Base-by-base conservation (phyloP, 1,140 invertebrate species). In the Drosophila sp. region DNA sequence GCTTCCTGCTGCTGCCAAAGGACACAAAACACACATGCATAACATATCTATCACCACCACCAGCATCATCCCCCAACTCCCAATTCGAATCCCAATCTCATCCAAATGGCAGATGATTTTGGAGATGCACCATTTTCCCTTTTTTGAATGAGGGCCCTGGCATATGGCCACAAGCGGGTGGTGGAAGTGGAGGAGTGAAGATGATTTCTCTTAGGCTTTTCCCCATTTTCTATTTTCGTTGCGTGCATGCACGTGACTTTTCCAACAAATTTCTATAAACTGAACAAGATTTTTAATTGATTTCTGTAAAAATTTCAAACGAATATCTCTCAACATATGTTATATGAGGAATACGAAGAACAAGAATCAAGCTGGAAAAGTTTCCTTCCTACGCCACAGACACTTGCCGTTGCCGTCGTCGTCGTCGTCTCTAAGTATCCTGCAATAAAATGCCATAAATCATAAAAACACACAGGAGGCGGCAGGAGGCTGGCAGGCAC, bases 11-110 rank as follows among this genome's bases (percentile, higher is more conserved):
- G 57, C 69, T 70, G 70, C 50, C 47, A 54, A 35, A 64, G 73
- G 72, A 68, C 68, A 72, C 56, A 40, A 60, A 60, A 44, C 66
- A 57, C 35, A 60, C 65, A 47, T 35, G 38, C 41, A 62, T 73
- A 75, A 70, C 72, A 61, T 79, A 83, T 87, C 83, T 80, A 83
- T 87, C 79, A 79, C 41, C 77, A 75, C 38, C 67, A 79, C 68
- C 72, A 50, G 47, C 60, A 73, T 44, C 58, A 50, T 50, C 6
- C 68, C 7, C 70, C 57, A 62, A 38, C 10, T 67, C 73, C 74
- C 73, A 61, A 58, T 50, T 17, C 3, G 5, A 50, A 11, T 1
- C 57, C 40, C 73, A 47, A 60, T 38, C 63, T 17, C 32, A 25
- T 58, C 6, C 56, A 58, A 50, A 50, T 10, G 44, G 44, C 25